Evolutionary conservation across 2,113 vertebrate genomes (phyloP).

Genomic region (Cisticola juncidis): DNA sequence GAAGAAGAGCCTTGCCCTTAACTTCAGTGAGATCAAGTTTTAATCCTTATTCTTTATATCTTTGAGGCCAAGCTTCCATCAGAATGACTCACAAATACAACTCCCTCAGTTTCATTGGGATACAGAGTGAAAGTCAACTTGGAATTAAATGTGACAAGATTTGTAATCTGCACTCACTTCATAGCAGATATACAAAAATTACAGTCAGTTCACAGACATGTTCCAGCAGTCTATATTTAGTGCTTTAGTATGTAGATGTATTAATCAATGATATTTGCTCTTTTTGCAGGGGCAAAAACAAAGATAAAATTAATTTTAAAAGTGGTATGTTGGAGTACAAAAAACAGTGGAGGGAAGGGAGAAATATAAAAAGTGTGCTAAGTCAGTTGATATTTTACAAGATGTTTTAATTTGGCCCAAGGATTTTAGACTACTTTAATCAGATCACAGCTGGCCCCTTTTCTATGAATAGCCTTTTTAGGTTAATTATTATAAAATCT

Average conservation of each 20-base stretch:
- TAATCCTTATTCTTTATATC: not conserved
- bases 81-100: not conserved
- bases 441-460: not conserved
- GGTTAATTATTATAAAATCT: slow-evolving; percentile 5
- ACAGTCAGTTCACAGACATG: not conserved
- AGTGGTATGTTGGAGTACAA: not conserved
- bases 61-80: not conserved
- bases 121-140: not conserved
- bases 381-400: not conserved
- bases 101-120: not conserved
- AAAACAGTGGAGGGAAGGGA: not conserved
- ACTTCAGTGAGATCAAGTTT: not conserved
- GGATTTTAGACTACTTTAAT: not conserved
- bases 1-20: not conserved
- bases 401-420: not conserved
- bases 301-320: not conserved
- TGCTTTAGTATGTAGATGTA: not conserved
- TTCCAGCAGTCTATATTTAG: not conserved
- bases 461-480: not conserved
- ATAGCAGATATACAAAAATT: not conserved
- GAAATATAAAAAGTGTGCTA: not conserved
- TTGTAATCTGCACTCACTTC: not conserved
- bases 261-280: not conserved
- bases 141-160: not conserved
- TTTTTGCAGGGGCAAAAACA: not conserved